These are phyloP conservation scores for Heteronetta atricapilla DNA, from an alignment of 2,113 vertebrate species.

Conservation along the genomic window DNA sequence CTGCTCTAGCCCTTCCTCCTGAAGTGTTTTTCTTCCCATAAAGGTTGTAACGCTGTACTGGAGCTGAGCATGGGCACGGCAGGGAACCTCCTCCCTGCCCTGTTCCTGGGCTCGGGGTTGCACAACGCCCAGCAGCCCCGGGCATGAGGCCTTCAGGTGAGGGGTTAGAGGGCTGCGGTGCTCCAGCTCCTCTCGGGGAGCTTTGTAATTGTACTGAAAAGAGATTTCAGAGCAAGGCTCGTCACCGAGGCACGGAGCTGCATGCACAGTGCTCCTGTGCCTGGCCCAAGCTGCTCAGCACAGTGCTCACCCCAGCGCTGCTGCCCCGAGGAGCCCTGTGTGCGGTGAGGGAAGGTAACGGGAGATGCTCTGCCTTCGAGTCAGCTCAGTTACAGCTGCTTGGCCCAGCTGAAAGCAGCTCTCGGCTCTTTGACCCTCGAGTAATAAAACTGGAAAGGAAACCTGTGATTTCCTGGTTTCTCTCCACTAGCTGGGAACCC, in stretches of 20 bases:
- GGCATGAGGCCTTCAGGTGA: neutral
- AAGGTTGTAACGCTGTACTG: neutral
- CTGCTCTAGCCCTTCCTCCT: neutral
- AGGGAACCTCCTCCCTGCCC: neutral
- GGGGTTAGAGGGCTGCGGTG: neutral
- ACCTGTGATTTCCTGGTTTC: neutral
- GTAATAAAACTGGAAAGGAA: neutral
- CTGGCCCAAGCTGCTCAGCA: neutral
- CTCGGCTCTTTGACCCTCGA: neutral
- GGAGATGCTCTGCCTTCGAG: neutral
- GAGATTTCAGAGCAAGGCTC: neutral
- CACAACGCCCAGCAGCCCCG: neutral
- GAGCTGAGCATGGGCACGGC: neutral
- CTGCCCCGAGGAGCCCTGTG: neutral
- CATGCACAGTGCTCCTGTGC: accelerated
- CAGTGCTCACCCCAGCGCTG: neutral
- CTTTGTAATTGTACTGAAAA: neutral
- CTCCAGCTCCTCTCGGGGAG: neutral
- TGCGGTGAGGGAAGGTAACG: neutral
- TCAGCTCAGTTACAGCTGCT: neutral
- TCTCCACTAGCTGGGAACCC: neutral
- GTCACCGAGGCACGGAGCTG: neutral
- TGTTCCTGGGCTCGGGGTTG: neutral
- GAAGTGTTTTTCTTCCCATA: neutral
- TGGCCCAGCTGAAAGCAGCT: neutral